Conservation (phyloP, 1,140 invertebrate species). For the Vanessa atalanta region DNA sequence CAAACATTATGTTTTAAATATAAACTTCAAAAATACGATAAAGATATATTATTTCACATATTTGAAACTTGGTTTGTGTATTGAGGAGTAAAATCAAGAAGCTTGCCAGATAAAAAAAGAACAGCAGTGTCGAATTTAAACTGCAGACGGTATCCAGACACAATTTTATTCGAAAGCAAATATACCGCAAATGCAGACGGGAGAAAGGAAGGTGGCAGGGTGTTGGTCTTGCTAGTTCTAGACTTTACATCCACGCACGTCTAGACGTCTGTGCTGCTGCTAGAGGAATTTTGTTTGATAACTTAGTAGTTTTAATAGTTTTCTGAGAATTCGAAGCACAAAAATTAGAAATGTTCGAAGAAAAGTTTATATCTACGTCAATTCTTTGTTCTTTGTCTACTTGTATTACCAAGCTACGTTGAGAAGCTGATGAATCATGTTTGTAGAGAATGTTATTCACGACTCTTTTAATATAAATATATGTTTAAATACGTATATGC, state of each 20-base stretch:
- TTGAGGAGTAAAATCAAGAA: not conserved
- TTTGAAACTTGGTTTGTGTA: not conserved
- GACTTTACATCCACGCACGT: slow-evolving; percentile 14
- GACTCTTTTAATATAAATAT: not conserved
- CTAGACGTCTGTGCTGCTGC: slow-evolving; percentile 9
- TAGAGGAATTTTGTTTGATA: not conserved
- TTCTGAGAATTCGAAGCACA: not conserved
- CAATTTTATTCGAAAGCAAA: slow-evolving; percentile 1
- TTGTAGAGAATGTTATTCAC: not conserved
- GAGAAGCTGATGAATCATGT: slow-evolving; percentile 9
- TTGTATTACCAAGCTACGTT: not conserved
- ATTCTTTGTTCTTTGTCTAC: not conserved
- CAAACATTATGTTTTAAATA: too few species aligned
- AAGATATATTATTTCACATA: too few species aligned
- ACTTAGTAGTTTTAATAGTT: not conserved
- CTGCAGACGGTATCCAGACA: slow-evolving; percentile 12
- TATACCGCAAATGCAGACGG: slow-evolving; percentile 5
- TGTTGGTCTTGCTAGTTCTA: slow-evolving; percentile 12
- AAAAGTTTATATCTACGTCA: not conserved
- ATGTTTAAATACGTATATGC: not conserved
- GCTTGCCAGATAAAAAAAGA: not conserved
- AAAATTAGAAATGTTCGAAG: not conserved
- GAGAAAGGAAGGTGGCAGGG: slow-evolving; percentile 18
- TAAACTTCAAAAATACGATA: too few species aligned
- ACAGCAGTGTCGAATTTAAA: slow-evolving; percentile 4